Evolutionary conservation across 1,140 invertebrate species (phyloP).

Genomic region (Hydropsyche tenuis): DNA sequence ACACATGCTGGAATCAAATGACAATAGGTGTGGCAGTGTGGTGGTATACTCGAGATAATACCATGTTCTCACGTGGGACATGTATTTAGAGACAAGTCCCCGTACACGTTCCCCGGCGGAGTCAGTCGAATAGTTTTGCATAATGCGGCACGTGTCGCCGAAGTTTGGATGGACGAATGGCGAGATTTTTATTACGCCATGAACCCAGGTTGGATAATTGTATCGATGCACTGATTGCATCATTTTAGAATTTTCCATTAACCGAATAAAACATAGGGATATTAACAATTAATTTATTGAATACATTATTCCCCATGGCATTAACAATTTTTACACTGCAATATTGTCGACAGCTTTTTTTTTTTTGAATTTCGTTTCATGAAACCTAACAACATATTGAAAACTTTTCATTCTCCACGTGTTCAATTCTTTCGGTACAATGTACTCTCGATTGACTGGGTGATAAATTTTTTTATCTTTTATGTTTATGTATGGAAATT

Average conservation of each 20-base stretch:
- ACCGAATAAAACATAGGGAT: background rate
- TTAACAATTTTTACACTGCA: too few relatives aligned
- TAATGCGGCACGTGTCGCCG: constrained; percentile 94
- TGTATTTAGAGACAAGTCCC: constrained; percentile 98
- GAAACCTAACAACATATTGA: too few relatives aligned
- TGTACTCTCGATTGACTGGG: too few relatives aligned
- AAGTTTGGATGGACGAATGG: constrained; percentile 99
- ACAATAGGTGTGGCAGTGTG: constrained; percentile 95
- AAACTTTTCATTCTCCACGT: too few relatives aligned
- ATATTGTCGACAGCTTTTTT: too few relatives aligned
- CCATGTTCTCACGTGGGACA: constrained; percentile 97
- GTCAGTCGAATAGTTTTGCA: constrained; percentile 95
- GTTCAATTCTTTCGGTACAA: too few relatives aligned
- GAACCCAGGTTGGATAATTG: constrained; percentile 86
- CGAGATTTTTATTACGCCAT: constrained; percentile 98
- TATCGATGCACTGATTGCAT: background rate
- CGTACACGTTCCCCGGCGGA: constrained; percentile 99
- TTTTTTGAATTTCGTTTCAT: too few relatives aligned
- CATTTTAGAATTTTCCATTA: background rate
- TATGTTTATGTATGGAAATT: too few relatives aligned
- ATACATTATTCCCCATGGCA: too few relatives aligned
- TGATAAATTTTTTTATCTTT: too few relatives aligned
- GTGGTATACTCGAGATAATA: constrained; percentile 93
- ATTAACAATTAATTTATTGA: too few relatives aligned
- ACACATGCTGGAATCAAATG: constrained; percentile 13